phyloP scores from a whole-genome alignment of 1,140 invertebrate species.

The Phymorhynchus buccinoides region DNA sequence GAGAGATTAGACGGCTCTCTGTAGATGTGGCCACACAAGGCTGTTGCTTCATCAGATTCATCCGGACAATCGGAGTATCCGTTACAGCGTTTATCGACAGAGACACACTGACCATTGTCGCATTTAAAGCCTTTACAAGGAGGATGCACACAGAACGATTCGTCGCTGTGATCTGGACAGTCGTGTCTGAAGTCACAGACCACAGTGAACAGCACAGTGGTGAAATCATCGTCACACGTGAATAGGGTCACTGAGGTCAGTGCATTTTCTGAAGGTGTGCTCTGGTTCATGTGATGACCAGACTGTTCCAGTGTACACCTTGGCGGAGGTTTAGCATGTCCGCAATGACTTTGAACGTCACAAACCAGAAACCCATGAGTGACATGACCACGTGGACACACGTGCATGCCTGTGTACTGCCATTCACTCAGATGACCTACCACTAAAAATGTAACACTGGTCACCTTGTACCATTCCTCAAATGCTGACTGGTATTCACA shows the following conservation, averaged over 20 bases:
- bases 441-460: not conserved
- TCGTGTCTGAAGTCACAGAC: conserved; percentile 10
- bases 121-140: not conserved
- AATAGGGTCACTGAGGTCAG: not conserved
- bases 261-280: not conserved
- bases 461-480: not conserved
- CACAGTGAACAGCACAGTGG: not conserved
- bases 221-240: not conserved
- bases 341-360: not conserved
- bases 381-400: not conserved
- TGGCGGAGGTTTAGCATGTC: no score
- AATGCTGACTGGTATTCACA: not conserved
- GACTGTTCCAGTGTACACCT: not conserved
- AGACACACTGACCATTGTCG: not conserved
- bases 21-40: not conserved
- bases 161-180: not conserved
- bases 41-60: not conserved
- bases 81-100: not conserved
- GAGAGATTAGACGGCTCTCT: no score
- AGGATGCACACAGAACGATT: not conserved
- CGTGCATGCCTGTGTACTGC: not conserved
- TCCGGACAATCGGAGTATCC: not conserved
- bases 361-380: not conserved
- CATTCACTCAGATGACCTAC: not conserved
- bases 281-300: not conserved